phyloP scores from a whole-genome alignment of 23 tunicate genomes.

The Halocynthia roretzi region DNA sequence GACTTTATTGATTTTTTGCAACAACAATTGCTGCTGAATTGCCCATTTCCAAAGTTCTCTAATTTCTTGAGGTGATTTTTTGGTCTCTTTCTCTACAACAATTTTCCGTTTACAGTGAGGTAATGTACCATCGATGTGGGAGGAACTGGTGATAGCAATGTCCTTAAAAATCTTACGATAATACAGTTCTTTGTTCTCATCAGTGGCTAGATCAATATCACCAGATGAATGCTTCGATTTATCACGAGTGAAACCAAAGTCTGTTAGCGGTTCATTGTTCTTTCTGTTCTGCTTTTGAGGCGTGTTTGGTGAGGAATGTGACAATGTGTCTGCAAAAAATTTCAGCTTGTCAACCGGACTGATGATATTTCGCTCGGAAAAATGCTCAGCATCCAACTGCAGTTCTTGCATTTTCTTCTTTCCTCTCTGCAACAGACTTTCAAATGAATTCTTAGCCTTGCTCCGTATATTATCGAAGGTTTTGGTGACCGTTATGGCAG shows the following conservation, averaged over 20 bases:
- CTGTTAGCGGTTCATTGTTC: too few relatives aligned
- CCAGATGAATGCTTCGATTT: too few relatives aligned
- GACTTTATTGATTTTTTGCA: conserved; percentile 51
- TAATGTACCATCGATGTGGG: too few relatives aligned
- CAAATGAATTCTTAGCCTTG: conserved; percentile 66
- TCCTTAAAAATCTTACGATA: too few relatives aligned
- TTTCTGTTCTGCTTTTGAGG: conserved; percentile 8
- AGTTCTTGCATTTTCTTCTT: conserved; percentile 77
- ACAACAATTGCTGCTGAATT: conserved; percentile 54
- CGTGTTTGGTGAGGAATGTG: conserved; percentile 7
- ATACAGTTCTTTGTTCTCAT: too few relatives aligned
- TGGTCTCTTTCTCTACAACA: too few relatives aligned
- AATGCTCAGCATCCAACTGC: conserved; percentile 67
- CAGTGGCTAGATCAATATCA: too few relatives aligned
- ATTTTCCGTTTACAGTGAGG: too few relatives aligned
- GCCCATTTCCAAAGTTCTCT: conserved; percentile 69
- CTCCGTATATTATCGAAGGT: conserved; percentile 52
- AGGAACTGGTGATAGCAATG: too few relatives aligned
- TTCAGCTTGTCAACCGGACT: conserved; percentile 67
- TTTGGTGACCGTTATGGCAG: conserved; percentile 20
- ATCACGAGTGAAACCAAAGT: too few relatives aligned
- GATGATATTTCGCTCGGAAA: conserved; percentile 23
- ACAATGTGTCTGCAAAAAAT: conserved; percentile 35
- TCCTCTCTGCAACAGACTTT: conserved; percentile 52
- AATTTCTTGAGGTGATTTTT: conserved; percentile 23